These are phyloP conservation scores for Rhodinocichla rosea DNA, from an alignment of 2,113 vertebrate genomes.

Conservation along the genomic window DNA sequence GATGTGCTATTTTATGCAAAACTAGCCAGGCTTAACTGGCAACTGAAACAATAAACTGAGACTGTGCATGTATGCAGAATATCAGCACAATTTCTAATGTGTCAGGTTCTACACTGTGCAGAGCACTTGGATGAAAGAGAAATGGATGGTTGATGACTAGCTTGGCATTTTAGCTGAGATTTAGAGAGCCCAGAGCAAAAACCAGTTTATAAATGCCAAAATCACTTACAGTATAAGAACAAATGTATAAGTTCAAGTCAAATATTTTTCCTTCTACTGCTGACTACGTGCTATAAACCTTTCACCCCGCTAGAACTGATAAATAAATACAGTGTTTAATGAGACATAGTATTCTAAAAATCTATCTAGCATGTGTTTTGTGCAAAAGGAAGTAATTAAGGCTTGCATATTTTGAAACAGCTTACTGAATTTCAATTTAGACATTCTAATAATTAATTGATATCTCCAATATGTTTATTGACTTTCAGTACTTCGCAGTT, in stretches of 20 bases:
- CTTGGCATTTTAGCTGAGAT: constrained; percentile 45
- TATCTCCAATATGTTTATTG: not conserved
- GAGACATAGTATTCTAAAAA: not conserved
- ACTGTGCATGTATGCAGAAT: not conserved
- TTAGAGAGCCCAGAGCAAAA: constrained; percentile 35
- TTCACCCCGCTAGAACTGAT: not conserved
- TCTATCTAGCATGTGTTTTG: not conserved
- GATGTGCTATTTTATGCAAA: not conserved
- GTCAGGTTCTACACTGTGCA: not conserved
- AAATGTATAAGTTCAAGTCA: not conserved
- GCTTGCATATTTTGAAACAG: not conserved
- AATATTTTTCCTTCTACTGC: not conserved
- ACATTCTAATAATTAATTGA: not conserved
- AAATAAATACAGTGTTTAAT: not conserved
- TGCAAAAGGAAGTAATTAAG: not conserved
- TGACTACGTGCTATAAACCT: not conserved
- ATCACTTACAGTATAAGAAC: not conserved
- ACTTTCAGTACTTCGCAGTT: not conserved
- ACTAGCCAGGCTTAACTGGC: not conserved
- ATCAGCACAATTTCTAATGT: not conserved
- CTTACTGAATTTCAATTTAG: not conserved
- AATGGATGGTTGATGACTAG: constrained; percentile 26
- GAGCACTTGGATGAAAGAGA: constrained; percentile 16
- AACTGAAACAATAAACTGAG: constrained; percentile 9
- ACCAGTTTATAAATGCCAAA: constrained; percentile 32